Evolutionary conservation across 2,113 vertebrate genomes (phyloP).

Genomic region (Lasiurus borealis): DNA sequence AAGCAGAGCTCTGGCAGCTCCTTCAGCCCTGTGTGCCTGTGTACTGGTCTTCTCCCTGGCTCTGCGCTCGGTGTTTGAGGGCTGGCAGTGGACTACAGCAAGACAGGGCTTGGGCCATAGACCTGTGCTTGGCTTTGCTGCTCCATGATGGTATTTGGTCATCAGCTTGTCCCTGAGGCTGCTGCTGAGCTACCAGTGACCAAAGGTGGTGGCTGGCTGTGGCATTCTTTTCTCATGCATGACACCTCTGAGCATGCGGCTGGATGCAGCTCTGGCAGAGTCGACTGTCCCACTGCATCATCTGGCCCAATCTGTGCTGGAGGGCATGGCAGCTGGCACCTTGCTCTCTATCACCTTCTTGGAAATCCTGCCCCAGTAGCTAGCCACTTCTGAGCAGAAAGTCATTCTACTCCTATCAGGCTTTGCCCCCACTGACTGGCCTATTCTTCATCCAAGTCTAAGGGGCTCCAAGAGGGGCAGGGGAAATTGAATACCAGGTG

Average conservation of each 20-base stretch:
- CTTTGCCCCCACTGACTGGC: conserved; percentile 90
- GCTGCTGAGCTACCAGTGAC: conserved; percentile 85
- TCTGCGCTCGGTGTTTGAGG: conserved; percentile 83
- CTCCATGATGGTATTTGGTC: conserved; percentile 91
- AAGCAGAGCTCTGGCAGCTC: neutral
- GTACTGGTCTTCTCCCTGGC: no score
- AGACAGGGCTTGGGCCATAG: conserved; percentile 83
- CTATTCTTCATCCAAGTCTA: conserved; percentile 92
- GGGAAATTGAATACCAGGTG: neutral
- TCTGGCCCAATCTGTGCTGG: conserved; percentile 88
- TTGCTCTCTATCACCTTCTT: conserved; percentile 93
- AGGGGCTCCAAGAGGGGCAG: neutral
- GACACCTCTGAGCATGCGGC: conserved; percentile 90
- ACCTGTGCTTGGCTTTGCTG: conserved; percentile 89
- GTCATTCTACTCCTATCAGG: conserved; percentile 91
- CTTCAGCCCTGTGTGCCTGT: no score
- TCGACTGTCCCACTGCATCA: conserved; percentile 81
- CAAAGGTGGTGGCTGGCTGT: conserved; percentile 81
- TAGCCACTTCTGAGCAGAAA: conserved; percentile 84
- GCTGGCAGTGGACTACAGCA: conserved; percentile 89
- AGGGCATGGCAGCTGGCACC: conserved; percentile 91
- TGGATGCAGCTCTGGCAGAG: conserved; percentile 88
- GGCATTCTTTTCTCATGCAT: conserved; percentile 89
- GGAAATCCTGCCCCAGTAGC: conserved; percentile 92
- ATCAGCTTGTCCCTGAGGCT: conserved; percentile 85